Conservation (phyloP, 1,140 invertebrate genomes). For the Apolygus lucorum region DNA sequence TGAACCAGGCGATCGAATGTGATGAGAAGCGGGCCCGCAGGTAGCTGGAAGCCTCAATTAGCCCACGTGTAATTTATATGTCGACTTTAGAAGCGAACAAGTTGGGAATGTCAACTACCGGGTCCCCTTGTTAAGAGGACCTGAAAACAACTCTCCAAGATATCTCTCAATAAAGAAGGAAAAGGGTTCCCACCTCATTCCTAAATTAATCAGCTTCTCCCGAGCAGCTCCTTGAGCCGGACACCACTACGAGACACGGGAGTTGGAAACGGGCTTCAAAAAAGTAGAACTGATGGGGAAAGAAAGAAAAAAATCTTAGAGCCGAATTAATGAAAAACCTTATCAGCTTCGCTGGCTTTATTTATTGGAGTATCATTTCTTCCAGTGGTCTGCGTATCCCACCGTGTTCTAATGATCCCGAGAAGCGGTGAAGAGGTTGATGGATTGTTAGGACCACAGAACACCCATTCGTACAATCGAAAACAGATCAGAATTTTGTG, state of each 20-base stretch:
- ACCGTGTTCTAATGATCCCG: too few species aligned
- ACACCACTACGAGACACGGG: neutral
- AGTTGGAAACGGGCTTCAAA: neutral
- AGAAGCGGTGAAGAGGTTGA: too few species aligned
- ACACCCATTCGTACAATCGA: too few species aligned
- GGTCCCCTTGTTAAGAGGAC: neutral
- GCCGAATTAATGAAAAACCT: neutral
- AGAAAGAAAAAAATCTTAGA: neutral
- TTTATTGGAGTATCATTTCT: neutral
- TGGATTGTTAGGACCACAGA: too few species aligned
- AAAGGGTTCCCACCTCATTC: neutral
- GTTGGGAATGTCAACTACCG: neutral
- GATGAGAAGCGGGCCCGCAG: neutral
- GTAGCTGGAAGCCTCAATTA: neutral
- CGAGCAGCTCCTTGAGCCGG: neutral
- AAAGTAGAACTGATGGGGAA: neutral
- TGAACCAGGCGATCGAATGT: too few species aligned
- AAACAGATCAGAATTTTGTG: too few species aligned
- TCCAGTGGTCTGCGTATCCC: too few species aligned
- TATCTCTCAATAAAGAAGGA: conserved; percentile 1
- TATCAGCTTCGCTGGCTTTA: neutral
- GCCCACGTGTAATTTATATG: neutral
- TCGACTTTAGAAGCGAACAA: conserved; percentile 1
- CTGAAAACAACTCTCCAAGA: neutral
- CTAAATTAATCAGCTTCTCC: conserved; percentile 1